Conservation (phyloP, 2,888 invertebrate species). For the Lycaena phlaeas region DNA sequence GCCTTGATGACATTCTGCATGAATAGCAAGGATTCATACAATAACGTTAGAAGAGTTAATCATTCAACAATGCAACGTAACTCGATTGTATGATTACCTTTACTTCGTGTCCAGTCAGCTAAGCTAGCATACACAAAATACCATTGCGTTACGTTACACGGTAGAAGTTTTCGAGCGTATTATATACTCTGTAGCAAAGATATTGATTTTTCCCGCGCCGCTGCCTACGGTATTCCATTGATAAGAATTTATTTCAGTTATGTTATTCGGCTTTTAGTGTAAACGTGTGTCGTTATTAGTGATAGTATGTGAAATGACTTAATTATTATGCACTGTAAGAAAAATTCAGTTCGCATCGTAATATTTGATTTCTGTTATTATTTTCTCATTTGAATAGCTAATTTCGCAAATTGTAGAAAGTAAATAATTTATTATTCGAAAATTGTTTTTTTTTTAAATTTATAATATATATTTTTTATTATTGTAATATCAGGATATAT, state of each 20-base stretch:
- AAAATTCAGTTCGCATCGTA: background rate
- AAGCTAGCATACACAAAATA: background rate
- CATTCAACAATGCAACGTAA: background rate
- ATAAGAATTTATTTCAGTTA: constrained; percentile 1
- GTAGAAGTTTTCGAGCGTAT: background rate
- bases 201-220: constrained; percentile 3
- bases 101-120: background rate
- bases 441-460: too few species aligned
- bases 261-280: background rate
- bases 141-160: background rate
- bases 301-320: too few species aligned
- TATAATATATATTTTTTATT: too few species aligned
- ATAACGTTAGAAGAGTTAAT: background rate
- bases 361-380: background rate
- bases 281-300: background rate
- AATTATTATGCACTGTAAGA: constrained; percentile 2
- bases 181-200: background rate
- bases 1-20: too few species aligned
- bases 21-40: background rate
- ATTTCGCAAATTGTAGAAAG: too few species aligned
- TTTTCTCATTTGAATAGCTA: background rate
- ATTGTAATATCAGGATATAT: too few species aligned
- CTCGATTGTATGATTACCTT: background rate
- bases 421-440: too few species aligned
- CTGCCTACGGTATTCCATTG: background rate